Evolutionary conservation across 1,140 invertebrate species (phyloP).

Genomic region (Danaus melanippus): DNA sequence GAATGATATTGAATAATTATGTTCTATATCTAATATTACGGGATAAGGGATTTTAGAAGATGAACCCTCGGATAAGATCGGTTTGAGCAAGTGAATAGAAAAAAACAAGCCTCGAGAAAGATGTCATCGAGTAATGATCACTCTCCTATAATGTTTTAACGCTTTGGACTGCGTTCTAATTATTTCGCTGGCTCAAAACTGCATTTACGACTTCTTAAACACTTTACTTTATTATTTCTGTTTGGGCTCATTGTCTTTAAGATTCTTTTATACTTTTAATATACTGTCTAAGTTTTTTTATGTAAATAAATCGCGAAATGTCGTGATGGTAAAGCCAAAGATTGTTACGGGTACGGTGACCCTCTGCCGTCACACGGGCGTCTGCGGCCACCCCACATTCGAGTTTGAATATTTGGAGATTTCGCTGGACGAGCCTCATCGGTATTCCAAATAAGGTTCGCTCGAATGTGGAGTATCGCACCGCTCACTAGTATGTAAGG

Average conservation of each 20-base stretch:
- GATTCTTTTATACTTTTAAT: slow-evolving; percentile 24
- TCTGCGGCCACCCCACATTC: slow-evolving; percentile 42
- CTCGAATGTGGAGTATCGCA: slow-evolving; percentile 35
- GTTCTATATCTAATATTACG: slow-evolving; percentile 16
- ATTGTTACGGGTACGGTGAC: slow-evolving; percentile 73
- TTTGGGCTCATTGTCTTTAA: slow-evolving; percentile 36
- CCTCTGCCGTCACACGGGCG: slow-evolving; percentile 67
- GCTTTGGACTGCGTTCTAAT: slow-evolving; percentile 12
- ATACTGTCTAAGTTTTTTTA: slow-evolving; percentile 28
- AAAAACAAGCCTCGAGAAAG: no score
- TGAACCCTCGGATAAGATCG: neutral
- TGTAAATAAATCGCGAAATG: slow-evolving; percentile 63
- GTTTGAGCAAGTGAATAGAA: slow-evolving; percentile 14
- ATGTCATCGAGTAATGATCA: no score
- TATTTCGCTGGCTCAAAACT: slow-evolving; percentile 37
- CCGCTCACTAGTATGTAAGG: slow-evolving; percentile 59
- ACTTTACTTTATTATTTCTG: slow-evolving; percentile 35
- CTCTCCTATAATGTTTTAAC: no score
- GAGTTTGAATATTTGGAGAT: slow-evolving; percentile 9
- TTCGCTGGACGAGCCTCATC: slow-evolving; percentile 20
- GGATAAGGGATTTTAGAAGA: slow-evolving; percentile 5
- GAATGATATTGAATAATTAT: slow-evolving; percentile 4
- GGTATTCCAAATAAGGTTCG: neutral
- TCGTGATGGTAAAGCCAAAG: slow-evolving; percentile 73
- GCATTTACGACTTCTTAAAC: slow-evolving; percentile 37